Percentiles rank a stretch among this genome's conserved stretches.
Conservation (phyloP, 2,888 invertebrate species). For the Phaedon cochleariae region DNA sequence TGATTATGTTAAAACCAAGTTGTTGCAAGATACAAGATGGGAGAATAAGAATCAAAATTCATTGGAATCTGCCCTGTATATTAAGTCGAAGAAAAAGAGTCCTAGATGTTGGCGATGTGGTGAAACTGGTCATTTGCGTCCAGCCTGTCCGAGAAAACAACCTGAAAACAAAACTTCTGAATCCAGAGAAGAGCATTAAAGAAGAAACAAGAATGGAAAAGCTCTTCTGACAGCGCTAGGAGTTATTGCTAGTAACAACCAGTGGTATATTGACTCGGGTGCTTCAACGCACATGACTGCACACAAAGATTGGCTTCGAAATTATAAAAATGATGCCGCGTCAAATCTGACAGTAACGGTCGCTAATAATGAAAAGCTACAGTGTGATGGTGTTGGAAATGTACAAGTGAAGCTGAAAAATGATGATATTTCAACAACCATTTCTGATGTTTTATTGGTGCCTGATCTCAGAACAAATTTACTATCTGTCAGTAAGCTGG, state of each 20-base stretch:
- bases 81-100: neutral
- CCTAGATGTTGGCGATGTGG: too few species aligned
- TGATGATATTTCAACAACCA: neutral
- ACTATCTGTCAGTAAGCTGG: neutral
- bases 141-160: too few species aligned
- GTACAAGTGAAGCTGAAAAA: neutral
- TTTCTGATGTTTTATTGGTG: neutral
- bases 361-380: neutral
- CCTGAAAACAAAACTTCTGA: too few species aligned
- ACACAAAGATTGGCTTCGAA: neutral
- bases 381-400: neutral
- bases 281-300: neutral
- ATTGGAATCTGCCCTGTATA: neutral
- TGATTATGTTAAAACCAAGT: conserved; percentile 26
- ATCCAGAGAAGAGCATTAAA: neutral
- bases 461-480: neutral
- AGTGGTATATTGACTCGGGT: neutral
- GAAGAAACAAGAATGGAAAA: neutral
- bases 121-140: too few species aligned
- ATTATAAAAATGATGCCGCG: neutral
- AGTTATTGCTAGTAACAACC: neutral
- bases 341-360: neutral
- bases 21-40: conserved; percentile 15
- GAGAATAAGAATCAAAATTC: neutral
- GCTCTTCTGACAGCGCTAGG: neutral